Evolutionary conservation across 2,888 invertebrate species (phyloP).

Genomic region (Antheraea yamamai): DNA sequence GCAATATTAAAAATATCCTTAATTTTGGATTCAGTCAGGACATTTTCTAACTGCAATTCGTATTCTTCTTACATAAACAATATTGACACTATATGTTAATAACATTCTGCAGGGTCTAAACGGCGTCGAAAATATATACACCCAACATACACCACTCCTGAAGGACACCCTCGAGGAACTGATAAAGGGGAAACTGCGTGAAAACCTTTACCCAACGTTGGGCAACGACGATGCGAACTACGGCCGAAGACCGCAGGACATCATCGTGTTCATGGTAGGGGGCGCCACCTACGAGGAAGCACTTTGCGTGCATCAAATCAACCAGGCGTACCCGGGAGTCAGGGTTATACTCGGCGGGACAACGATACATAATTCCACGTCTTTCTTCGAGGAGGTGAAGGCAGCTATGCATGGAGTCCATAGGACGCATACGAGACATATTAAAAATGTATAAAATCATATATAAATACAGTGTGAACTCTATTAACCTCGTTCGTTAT

Average conservation of each 20-base stretch:
- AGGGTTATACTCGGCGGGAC: slow-evolving; percentile 95
- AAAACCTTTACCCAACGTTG: slow-evolving; percentile 91
- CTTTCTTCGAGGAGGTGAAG: slow-evolving; percentile 89
- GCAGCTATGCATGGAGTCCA: slow-evolving; percentile 85
- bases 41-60: too few relatives aligned
- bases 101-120: slow-evolving; percentile 84
- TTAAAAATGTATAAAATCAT: slow-evolving; percentile 60
- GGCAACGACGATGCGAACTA: slow-evolving; percentile 81
- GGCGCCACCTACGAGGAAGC: slow-evolving; percentile 99
- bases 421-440: slow-evolving; percentile 83
- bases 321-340: slow-evolving; percentile 85
- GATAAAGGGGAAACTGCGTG: slow-evolving; percentile 93
- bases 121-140: slow-evolving; percentile 99
- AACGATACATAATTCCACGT: slow-evolving; percentile 92
- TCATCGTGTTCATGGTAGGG: slow-evolving; percentile 98
- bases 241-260: slow-evolving; percentile 90
- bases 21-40: too few relatives aligned
- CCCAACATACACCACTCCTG: slow-evolving; percentile 97
- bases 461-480: not conserved
- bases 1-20: too few relatives aligned
- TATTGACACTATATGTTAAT: not conserved
- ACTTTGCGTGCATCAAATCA: slow-evolving; percentile 90
- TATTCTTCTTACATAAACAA: not conserved
- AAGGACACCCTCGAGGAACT: slow-evolving; percentile 95
- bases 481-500: too few relatives aligned